Evolutionary conservation across 2,888 invertebrate genomes (phyloP).

Genomic region (Apeira syringaria): DNA sequence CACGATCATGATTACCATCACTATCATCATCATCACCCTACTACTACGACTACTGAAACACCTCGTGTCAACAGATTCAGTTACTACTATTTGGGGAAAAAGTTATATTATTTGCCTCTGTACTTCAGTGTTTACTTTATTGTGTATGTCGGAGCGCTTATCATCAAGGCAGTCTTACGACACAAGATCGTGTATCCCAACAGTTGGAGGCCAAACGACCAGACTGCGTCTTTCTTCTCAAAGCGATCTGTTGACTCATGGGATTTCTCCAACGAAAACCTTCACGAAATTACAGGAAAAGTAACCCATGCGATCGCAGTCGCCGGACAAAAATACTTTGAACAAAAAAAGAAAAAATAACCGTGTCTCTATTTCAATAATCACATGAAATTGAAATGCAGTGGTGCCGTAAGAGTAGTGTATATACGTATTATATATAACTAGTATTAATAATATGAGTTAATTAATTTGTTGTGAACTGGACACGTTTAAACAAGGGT

Average conservation of each 20-base stretch:
- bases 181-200: conserved; percentile 88
- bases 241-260: conserved; percentile 71
- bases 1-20: conserved; percentile 56
- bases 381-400: too few species aligned
- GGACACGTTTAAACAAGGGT: conserved; percentile 62
- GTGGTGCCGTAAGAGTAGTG: conserved; percentile 7
- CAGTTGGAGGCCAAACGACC: conserved; percentile 72
- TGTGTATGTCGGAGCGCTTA: conserved; percentile 87
- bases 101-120: conserved; percentile 89
- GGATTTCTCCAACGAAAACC: conserved; percentile 73
- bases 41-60: conserved; percentile 76
- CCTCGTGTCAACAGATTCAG: conserved; percentile 86
- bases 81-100: conserved; percentile 89
- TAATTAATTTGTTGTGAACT: conserved; percentile 63
- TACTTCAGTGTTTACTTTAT: conserved; percentile 90
- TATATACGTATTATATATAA: conserved; percentile 12
- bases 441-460: conserved; percentile 7
- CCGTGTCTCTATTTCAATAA: too few species aligned
- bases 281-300: conserved; percentile 73
- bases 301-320: conserved; percentile 70
- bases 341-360: conserved; percentile 36
- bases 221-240: conserved; percentile 66
- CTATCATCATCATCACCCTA: conserved; percentile 58
- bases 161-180: conserved; percentile 88
- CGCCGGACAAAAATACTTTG: conserved; percentile 69